Evolutionary conservation across 64 coral and sea anemone genomes (phyloP).

Genomic region (Montipora sp.): DNA sequence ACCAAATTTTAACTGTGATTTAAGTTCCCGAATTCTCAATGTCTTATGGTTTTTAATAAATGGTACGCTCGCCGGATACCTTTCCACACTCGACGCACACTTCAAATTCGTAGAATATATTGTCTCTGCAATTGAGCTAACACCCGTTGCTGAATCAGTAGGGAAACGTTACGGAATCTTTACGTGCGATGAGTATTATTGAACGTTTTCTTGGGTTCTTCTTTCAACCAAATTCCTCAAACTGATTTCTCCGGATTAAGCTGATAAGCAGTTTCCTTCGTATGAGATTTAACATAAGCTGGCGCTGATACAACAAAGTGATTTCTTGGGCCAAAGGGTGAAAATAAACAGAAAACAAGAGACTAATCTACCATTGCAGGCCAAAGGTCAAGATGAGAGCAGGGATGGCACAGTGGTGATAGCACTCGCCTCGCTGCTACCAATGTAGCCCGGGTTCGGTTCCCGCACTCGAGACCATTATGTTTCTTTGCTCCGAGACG

Average conservation of each 20-base stretch:
- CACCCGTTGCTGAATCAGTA: not conserved
- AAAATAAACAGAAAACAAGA: conserved; percentile 6
- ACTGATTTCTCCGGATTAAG: not conserved
- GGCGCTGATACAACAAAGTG: conserved; percentile 4
- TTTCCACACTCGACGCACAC: not conserved
- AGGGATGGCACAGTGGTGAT: not conserved
- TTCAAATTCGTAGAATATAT: not conserved
- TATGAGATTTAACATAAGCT: conserved; percentile 4
- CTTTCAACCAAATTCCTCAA: not conserved
- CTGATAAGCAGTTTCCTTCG: not conserved
- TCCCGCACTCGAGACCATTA: no score
- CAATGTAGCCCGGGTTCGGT: no score
- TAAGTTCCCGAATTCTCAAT: not conserved
- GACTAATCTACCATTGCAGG: not conserved
- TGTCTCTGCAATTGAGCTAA: not conserved
- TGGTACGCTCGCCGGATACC: not conserved
- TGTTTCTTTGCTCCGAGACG: no score
- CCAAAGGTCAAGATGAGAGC: conserved; percentile 12
- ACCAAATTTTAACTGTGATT: not conserved
- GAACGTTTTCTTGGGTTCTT: not conserved
- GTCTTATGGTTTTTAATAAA: not conserved
- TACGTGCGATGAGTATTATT: not conserved
- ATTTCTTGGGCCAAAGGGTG: conserved; percentile 19
- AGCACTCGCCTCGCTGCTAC: not conserved
- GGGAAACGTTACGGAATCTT: not conserved